Evolutionary conservation across 2,797 vertebrate species (phyloP), one percentile per base, ranked within the genome.

Genomic region (Leucoraja ocellata): DNA sequence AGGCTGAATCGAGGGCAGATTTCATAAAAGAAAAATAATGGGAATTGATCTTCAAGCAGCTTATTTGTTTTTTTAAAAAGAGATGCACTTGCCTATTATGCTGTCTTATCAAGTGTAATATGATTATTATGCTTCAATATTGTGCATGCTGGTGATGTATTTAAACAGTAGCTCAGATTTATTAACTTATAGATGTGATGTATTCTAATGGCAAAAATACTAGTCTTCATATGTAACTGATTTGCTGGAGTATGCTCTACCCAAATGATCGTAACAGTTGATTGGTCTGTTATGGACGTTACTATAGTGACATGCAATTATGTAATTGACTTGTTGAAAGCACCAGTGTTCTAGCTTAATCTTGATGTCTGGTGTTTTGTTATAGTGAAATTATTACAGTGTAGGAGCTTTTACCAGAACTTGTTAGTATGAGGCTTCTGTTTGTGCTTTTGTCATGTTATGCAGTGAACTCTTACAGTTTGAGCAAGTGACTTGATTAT

Each of bases 111-210:
- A 97, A 97, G 97, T 98, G 97, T 98, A 96, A 96, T 97, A 98
- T 96, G 97, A 98, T 96, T 97, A 98, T 97, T 97, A 96, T 97
- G 97, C 97, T 98, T 98, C 97, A 97, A 97, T 98, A 98, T 97
- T 97, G 98, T 99, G 98, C 98, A 99, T 99, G 98, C 98, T 97
- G 97, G 98, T 99, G 98, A 99, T 96, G 98, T 98, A 98, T 98
- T 99, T 99, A 99, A 98, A 98, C 97, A 96, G 98, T 99, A 99
- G 98, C 98, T 99, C 98, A 97, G 97, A 97, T 98, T 98, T 96
- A 98, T 98, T 98, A 98, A 98, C 98, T 98, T 98, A 98, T 98
- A 98, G 98, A 97, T 98, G 98, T 99, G 99, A 98, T 97, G 98
- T 99, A 99, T 98, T 98, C 98, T 98, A 98, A 98, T 98, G 98